Conservation (phyloP, 1,140 invertebrate genomes). For the Apis laboriosa region DNA sequence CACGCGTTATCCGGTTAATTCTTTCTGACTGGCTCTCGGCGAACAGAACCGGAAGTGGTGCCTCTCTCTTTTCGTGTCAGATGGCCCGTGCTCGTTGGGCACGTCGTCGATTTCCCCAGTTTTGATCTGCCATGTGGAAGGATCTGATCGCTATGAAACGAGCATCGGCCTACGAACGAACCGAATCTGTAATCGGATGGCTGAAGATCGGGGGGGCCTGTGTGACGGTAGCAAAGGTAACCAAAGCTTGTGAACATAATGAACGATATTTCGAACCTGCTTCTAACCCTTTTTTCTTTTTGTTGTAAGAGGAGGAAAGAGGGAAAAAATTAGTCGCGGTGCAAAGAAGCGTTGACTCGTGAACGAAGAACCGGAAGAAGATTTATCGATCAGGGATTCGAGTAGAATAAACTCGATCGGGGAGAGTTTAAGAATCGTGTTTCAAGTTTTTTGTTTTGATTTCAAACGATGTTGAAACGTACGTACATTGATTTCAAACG, state of each 20-base stretch:
- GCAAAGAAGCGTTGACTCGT: too few relatives aligned
- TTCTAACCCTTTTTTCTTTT: not conserved
- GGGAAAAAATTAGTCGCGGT: not conserved
- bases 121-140: slow-evolving; percentile 67
- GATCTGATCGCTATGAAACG: slow-evolving; percentile 49
- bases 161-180: slow-evolving; percentile 8
- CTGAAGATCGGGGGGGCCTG: slow-evolving; percentile 31
- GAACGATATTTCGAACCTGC: slow-evolving; percentile 27
- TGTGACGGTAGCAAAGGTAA: slow-evolving; percentile 26
- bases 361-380: too few relatives aligned
- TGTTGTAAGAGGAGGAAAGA: too few relatives aligned
- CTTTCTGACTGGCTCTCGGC: slow-evolving; percentile 57
- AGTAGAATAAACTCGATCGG: too few relatives aligned
- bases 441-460: too few relatives aligned
- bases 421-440: too few relatives aligned
- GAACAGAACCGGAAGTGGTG: slow-evolving; percentile 62
- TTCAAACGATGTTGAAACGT: too few relatives aligned
- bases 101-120: slow-evolving; percentile 37
- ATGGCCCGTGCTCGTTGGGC: slow-evolving; percentile 48
- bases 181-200: slow-evolving; percentile 44
- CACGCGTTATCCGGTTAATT: slow-evolving; percentile 64
- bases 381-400: too few relatives aligned
- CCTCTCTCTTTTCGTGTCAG: slow-evolving; percentile 56
- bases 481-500: too few relatives aligned
- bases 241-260: slow-evolving; percentile 42